phyloP scores from a whole-genome alignment of 2,797 vertebrate species.

The Melanotaenia parkinsoni region DNA sequence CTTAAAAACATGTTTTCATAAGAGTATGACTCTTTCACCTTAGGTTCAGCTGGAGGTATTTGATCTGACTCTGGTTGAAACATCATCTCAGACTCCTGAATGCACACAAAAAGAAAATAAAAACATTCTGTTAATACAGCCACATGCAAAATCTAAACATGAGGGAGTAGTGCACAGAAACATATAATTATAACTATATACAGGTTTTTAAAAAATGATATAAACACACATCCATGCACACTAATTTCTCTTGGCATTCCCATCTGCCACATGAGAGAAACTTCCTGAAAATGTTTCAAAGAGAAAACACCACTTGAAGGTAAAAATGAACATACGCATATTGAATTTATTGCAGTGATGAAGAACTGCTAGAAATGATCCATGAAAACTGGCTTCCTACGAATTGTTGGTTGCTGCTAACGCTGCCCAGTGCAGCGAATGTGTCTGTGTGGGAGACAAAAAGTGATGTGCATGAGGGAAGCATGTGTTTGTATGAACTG shows the following conservation, averaged over 20 bases:
- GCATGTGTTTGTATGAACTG: constrained; percentile 3
- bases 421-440: not conserved
- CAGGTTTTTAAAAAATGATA: constrained; percentile 8
- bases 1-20: not conserved
- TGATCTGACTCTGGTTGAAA: constrained; percentile 82
- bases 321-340: constrained; percentile 33
- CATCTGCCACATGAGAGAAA: constrained; percentile 62
- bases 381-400: constrained; percentile 61
- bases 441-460: not conserved
- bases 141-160: not conserved
- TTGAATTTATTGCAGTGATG: constrained; percentile 21
- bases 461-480: not conserved
- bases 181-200: not conserved
- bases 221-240: constrained; percentile 11
- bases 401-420: constrained; percentile 33
- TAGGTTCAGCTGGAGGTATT: constrained; percentile 64
- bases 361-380: constrained; percentile 60
- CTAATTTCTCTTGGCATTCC: constrained; percentile 8
- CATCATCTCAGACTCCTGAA: constrained; percentile 76
- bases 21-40: constrained; percentile 57
- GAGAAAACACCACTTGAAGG: constrained; percentile 53
- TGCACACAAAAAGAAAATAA: not conserved
- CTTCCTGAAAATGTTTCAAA: constrained; percentile 66
- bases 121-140: not conserved
- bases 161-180: not conserved